A percentile compares a stretch with the other conserved stretches of the same genome.
phyloP scores from a whole-genome alignment of 2,888 invertebrate genomes.

The Tolmerus cingulatus region DNA sequence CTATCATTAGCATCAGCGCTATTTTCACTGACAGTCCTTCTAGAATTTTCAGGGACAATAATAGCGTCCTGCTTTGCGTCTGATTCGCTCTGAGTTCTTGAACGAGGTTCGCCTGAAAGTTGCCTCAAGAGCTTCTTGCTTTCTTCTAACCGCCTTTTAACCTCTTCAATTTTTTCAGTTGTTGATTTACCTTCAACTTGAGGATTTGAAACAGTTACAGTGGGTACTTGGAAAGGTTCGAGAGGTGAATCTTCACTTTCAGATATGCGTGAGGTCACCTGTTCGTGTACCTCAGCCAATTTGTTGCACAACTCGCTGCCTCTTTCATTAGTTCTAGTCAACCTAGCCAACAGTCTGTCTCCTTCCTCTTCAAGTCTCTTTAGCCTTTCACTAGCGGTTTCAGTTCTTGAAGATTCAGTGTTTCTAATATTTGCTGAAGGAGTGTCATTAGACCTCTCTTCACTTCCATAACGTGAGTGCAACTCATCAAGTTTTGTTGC shows the following conservation, averaged over 20 bases:
- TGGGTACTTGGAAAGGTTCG: neutral
- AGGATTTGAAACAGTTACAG: neutral
- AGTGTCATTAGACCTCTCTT: slow-evolving; percentile 10
- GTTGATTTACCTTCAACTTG: neutral
- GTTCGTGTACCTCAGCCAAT: slow-evolving; percentile 56
- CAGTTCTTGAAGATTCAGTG: slow-evolving; percentile 47
- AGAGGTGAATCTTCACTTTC: slow-evolving; percentile 45
- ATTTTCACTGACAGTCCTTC: neutral
- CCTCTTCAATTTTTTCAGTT: slow-evolving; percentile 10
- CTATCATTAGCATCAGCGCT: neutral
- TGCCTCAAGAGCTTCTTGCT: slow-evolving; percentile 15
- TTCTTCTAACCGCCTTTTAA: neutral
- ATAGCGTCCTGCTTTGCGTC: neutral
- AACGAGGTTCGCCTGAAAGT: neutral
- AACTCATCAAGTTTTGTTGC: slow-evolving; percentile 56
- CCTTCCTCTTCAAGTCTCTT: slow-evolving; percentile 81
- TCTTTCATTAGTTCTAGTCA: slow-evolving; percentile 55
- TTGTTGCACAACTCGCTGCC: slow-evolving; percentile 54
- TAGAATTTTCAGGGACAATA: neutral
- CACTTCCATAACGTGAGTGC: slow-evolving; percentile 55
- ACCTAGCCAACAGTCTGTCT: slow-evolving; percentile 69
- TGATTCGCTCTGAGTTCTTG: slow-evolving; percentile 16
- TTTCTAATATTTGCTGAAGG: neutral
- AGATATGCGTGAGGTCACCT: slow-evolving; percentile 50
- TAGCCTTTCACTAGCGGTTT: slow-evolving; percentile 56